Percentiles rank a stretch among this genome's conserved stretches.
Evolutionary conservation across 2,888 invertebrate species (phyloP).

Genomic region (Cordylochernes scorpioides): DNA sequence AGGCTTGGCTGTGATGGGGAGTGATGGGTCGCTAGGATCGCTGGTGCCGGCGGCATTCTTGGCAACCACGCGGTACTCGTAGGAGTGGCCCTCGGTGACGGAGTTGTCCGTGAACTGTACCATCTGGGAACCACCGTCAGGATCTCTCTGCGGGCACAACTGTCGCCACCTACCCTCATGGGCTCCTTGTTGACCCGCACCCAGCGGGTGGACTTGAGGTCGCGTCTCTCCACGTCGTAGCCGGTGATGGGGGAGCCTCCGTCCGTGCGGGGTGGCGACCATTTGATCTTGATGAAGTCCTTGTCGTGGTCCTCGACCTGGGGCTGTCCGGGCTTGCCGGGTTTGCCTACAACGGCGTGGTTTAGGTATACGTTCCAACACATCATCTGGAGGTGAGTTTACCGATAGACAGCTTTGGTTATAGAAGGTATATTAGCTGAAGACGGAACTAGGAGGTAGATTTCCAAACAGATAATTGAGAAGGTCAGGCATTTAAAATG

Average conservation of each 20-base stretch:
- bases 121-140: no score
- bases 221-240: conserved; percentile 72
- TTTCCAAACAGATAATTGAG: no score
- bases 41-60: conserved; percentile 78
- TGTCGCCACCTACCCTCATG: conserved; percentile 28
- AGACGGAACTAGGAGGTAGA: no score
- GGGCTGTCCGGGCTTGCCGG: conserved; percentile 73
- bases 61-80: conserved; percentile 74
- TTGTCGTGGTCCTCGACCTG: conserved; percentile 73
- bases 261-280: conserved; percentile 79
- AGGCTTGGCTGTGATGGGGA: conserved; percentile 54
- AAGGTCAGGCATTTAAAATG: no score
- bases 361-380: no score
- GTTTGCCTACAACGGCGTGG: no score
- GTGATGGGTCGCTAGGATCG: conserved; percentile 62
- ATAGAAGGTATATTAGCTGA: no score
- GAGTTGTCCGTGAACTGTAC: conserved; percentile 60
- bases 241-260: conserved; percentile 86
- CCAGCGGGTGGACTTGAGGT: conserved; percentile 69
- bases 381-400: no score
- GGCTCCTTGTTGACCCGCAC: conserved; percentile 67
- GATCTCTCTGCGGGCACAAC: no score
- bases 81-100: conserved; percentile 68
- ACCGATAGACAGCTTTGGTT: no score
- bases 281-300: conserved; percentile 78